Conservation (phyloP, 2,797 vertebrate genomes). For the Merluccius polli region DNA sequence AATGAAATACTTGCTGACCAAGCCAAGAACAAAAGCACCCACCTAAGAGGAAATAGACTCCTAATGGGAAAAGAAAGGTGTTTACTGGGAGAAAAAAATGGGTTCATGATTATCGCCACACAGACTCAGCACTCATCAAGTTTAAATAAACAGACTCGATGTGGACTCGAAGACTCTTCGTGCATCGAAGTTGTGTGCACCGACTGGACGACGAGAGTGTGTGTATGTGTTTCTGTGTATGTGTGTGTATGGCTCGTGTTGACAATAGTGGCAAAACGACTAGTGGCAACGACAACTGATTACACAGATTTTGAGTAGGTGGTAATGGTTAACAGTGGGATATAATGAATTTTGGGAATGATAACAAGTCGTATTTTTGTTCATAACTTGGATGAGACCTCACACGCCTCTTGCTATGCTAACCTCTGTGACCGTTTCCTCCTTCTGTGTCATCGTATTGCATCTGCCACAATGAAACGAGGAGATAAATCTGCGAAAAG, state of each 20-base stretch:
- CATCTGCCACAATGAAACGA: too few relatives aligned
- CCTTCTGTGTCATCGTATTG: too few relatives aligned
- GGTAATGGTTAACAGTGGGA: neutral
- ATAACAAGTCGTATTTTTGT: too few relatives aligned
- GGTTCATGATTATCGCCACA: neutral
- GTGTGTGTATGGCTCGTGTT: neutral
- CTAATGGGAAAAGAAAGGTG: slow-evolving; percentile 14
- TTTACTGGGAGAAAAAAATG: slow-evolving; percentile 9
- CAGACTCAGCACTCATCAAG: slow-evolving; percentile 2
- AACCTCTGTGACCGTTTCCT: too few relatives aligned
- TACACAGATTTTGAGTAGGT: neutral
- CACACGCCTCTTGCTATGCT: too few relatives aligned
- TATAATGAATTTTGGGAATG: too few relatives aligned
- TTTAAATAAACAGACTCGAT: neutral
- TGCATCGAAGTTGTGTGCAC: neutral
- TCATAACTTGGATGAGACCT: too few relatives aligned
- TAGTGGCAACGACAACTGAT: neutral
- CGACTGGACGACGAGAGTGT: neutral
- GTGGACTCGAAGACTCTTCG: neutral
- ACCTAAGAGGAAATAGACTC: slow-evolving; percentile 5
- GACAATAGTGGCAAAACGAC: neutral
- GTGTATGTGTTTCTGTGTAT: too few relatives aligned
- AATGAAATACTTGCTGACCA: slow-evolving; percentile 21
- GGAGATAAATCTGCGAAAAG: too few relatives aligned
- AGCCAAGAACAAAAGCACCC: slow-evolving; percentile 5